Percentiles rank a stretch among this genome's conserved stretches.
Conservation (phyloP, 2,888 invertebrate genomes). For the Adelognathus sp. region DNA sequence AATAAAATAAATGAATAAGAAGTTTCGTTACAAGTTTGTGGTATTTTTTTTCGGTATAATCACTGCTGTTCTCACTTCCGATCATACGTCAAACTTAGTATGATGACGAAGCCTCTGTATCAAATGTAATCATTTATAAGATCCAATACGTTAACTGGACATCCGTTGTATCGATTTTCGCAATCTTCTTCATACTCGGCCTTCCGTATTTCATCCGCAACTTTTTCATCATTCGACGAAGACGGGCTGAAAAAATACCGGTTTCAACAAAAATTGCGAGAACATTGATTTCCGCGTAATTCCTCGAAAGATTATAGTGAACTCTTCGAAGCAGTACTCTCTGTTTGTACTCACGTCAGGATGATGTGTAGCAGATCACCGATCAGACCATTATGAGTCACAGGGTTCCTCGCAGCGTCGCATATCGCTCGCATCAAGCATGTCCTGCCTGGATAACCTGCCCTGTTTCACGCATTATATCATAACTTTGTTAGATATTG, state of each 20-base stretch:
- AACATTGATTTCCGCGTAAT: background rate
- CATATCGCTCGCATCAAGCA: slow-evolving; percentile 86
- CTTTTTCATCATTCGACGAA: slow-evolving; percentile 82
- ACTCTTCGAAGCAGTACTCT: too few relatives aligned
- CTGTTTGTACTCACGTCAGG: slow-evolving; percentile 87
- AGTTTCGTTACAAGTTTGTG: background rate
- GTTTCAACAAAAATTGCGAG: background rate
- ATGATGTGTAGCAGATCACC: slow-evolving; percentile 87
- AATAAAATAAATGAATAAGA: too few relatives aligned
- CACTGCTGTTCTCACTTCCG: background rate
- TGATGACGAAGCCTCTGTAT: background rate
- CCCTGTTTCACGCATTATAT: slow-evolving; percentile 76
- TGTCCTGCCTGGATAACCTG: slow-evolving; percentile 83
- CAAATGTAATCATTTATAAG: slow-evolving; percentile 76
- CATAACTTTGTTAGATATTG: background rate
- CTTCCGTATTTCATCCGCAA: slow-evolving; percentile 82
- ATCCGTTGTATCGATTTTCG: slow-evolving; percentile 79
- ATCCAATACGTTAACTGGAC: slow-evolving; percentile 83
- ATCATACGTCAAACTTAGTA: too few relatives aligned
- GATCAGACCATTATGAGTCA: slow-evolving; percentile 84
- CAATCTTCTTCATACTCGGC: slow-evolving; percentile 83
- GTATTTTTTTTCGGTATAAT: background rate
- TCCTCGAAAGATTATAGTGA: background rate
- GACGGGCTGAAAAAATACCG: slow-evolving; percentile 82
- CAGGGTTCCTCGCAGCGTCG: slow-evolving; percentile 83